These are phyloP conservation scores for Thysanoteuthis rhombus DNA, from an alignment of 2,888 invertebrate species.

Conservation along the genomic window DNA sequence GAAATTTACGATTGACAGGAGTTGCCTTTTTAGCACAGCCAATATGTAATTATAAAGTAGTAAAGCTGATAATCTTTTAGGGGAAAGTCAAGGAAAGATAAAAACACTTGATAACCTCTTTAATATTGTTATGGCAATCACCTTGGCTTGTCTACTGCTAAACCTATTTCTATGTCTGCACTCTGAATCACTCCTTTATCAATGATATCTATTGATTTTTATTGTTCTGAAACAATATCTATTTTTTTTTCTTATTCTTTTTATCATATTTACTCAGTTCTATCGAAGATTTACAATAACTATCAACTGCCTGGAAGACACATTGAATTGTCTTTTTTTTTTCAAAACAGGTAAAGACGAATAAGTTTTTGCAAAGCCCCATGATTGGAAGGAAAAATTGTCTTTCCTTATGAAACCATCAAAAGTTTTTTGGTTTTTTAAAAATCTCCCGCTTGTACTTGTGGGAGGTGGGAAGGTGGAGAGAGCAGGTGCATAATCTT, in stretches of 20 bases:
- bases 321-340: neutral
- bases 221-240: neutral
- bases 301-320: neutral
- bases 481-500: too few relatives aligned
- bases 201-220: neutral
- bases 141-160: neutral
- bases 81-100: neutral
- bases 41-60: neutral
- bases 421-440: too few relatives aligned
- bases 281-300: neutral
- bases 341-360: neutral
- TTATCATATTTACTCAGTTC: neutral
- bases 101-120: neutral
- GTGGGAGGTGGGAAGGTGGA: too few relatives aligned
- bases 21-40: neutral
- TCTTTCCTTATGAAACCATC: too few relatives aligned
- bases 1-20: conserved; percentile 14
- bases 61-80: neutral
- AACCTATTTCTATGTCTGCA: neutral
- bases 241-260: neutral
- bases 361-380: neutral
- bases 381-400: neutral
- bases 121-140: neutral
- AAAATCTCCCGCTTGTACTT: too few relatives aligned
- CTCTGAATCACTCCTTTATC: neutral